phyloP scores from a whole-genome alignment of 2,113 vertebrate genomes.

The Sylvietta virens region DNA sequence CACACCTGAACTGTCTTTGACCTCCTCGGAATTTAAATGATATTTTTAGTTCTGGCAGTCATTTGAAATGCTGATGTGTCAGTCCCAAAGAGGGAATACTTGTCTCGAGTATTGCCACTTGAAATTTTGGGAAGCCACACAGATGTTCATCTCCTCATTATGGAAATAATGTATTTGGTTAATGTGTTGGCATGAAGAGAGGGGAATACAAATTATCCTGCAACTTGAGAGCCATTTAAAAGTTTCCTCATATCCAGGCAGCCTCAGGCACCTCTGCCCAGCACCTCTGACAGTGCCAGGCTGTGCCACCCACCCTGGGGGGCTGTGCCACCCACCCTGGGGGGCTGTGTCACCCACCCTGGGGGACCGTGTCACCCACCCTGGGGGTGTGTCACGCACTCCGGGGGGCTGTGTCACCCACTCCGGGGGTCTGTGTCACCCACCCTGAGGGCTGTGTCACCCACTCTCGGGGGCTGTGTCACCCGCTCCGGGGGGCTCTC shows the following conservation, averaged over 20 bases:
- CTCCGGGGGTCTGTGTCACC: no score
- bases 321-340: no score
- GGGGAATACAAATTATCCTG: slow-evolving; percentile 59
- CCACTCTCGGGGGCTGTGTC: no score
- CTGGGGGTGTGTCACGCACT: no score
- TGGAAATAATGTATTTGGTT: slow-evolving; percentile 64
- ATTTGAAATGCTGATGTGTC: slow-evolving; percentile 48
- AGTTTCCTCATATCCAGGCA: not conserved
- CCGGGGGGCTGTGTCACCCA: no score
- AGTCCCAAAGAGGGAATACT: slow-evolving; percentile 46
- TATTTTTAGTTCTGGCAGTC: slow-evolving; percentile 8
- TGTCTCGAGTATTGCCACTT: slow-evolving; percentile 58
- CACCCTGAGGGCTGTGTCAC: no score
- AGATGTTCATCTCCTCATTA: slow-evolving; percentile 67
- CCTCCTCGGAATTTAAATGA: not conserved
- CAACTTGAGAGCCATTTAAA: slow-evolving; percentile 34
- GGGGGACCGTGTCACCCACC: no score
- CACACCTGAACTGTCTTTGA: slow-evolving; percentile 23
- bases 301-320: no score
- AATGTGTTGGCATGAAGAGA: slow-evolving; percentile 50
- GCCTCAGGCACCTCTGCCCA: not conserved
- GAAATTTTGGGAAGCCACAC: slow-evolving; percentile 64
- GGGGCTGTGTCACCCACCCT: no score
- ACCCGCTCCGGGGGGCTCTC: no score
- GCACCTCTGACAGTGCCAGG: not conserved